A percentile compares a stretch with the other conserved stretches of the same genome.
These are phyloP conservation scores for Cotesia congregata DNA, from an alignment of 2,888 invertebrate species.

Conservation along the genomic window DNA sequence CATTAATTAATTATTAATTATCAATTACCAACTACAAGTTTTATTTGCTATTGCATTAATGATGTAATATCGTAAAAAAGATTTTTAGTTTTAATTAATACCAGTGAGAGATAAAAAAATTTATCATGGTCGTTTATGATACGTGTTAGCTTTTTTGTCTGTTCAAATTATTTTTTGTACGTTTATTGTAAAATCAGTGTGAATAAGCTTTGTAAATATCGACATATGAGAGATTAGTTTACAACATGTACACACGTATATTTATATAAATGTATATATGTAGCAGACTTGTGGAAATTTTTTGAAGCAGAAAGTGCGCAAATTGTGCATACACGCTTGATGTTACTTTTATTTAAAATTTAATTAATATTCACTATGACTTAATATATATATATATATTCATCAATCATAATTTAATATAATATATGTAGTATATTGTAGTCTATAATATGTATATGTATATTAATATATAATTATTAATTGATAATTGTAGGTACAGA, in stretches of 20 bases:
- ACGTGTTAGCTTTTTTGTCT: neutral
- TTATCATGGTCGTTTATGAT: neutral
- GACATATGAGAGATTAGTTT: neutral
- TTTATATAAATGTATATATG: conserved; percentile 13
- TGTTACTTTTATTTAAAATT: neutral
- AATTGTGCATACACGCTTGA: neutral
- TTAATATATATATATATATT: neutral
- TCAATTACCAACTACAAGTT: conserved; percentile 3
- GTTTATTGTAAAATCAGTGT: neutral
- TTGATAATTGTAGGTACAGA: conserved; percentile 1
- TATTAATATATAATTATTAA: conserved; percentile 6
- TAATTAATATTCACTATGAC: neutral
- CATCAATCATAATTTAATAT: neutral
- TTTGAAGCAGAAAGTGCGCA: neutral
- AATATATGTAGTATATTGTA: neutral
- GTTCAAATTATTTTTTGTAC: neutral
- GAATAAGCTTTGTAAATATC: neutral
- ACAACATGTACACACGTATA: conserved; percentile 13
- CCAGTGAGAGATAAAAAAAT: neutral
- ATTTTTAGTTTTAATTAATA: neutral
- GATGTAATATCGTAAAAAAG: neutral
- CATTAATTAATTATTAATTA: neutral
- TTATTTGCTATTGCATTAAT: neutral
- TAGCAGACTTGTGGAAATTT: neutral
- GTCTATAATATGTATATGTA: conserved; percentile 6